Evolutionary conservation across 2,888 invertebrate genomes (phyloP).

Genomic region (Cremastobaeus sp.): DNA sequence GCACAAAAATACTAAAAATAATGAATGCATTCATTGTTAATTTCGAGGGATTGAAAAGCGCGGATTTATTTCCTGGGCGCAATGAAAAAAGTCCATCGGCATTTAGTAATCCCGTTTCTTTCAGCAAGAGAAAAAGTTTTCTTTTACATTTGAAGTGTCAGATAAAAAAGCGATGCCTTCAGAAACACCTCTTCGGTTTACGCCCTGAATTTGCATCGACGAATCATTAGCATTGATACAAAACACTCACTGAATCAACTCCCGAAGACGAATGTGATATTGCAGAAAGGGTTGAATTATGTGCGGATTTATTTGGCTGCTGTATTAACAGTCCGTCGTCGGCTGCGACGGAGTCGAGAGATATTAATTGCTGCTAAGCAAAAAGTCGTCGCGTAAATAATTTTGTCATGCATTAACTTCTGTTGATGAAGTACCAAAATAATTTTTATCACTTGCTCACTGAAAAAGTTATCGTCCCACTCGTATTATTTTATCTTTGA

Average conservation of each 20-base stretch:
- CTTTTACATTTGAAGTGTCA: not conserved
- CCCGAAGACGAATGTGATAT: conserved; percentile 71
- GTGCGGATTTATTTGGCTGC: conserved; percentile 75
- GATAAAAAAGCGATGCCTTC: conserved; percentile 57
- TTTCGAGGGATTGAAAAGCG: conserved; percentile 26
- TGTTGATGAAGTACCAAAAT: conserved; percentile 30
- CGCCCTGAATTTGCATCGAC: conserved; percentile 67
- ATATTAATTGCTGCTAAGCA: conserved; percentile 70
- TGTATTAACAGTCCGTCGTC: conserved; percentile 73
- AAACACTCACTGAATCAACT: conserved; percentile 63
- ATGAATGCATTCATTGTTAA: conserved; percentile 22
- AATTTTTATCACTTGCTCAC: conserved; percentile 2
- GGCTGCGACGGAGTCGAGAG: conserved; percentile 67
- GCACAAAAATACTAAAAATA: too few species aligned
- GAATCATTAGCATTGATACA: conserved; percentile 68
- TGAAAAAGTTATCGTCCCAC: too few species aligned
- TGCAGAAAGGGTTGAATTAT: conserved; percentile 77
- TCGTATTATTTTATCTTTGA: too few species aligned
- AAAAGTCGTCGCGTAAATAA: conserved; percentile 54
- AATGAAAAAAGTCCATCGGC: conserved; percentile 11
- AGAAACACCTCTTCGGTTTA: conserved; percentile 62
- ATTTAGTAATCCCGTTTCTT: conserved; percentile 10
- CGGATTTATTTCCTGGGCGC: conserved; percentile 17
- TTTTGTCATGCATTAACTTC: conserved; percentile 44
- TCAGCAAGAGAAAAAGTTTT: not conserved